Base-by-base conservation (phyloP, 2,797 vertebrate genomes). In the Pyrocephalus nanus region DNA sequence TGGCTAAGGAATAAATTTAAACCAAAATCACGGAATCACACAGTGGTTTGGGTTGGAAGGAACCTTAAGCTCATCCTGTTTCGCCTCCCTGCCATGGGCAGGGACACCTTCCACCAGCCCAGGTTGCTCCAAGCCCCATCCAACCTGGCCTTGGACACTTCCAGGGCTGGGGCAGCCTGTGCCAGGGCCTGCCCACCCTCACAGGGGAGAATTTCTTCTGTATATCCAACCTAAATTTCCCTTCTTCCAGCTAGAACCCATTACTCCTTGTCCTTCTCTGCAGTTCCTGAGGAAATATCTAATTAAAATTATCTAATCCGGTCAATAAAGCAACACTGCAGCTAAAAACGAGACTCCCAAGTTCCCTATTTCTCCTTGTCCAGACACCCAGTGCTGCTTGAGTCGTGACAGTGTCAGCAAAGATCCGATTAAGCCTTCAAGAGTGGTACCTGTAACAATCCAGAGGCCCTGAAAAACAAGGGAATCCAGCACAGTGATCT, bases 351-450 rank as follows among this genome's bases (percentile, higher is more conserved):
- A 57, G 7, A 27, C 17, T 25, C 2, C 0, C 2, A n/a, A 78
- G 57, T 77, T 79, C 71, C 71, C 40, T 15, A 2, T 15, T 70
- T 53, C 45, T 42, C 40, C 61, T 69, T 26, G 66, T 60, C 70
- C n/a, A 54, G 81, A 62, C 69, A 80, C 3, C 30, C 66, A 93
- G 67, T 5, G 40, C 53, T 51, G 53, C 40, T 62, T 25, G 36
- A 27, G 34, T 48, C 40, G 8, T 3, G 8, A 16, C 16, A 34
- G 13, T 5, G 3, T 6, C 1, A 1, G 29, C 4, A 20, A 64
- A 57, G 58, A 58, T 27, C n/a, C 47, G 29, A 40, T 55, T 51
- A 6, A 91, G 42, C 58, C 22, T 27, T 69, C 67, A 45, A n/a
- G 54, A 23, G 54, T 21, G 15, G 50, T 25, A 47, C 38, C 20